Conservation (phyloP, 2,797 vertebrate genomes). For the Podarcis siculus region DNA sequence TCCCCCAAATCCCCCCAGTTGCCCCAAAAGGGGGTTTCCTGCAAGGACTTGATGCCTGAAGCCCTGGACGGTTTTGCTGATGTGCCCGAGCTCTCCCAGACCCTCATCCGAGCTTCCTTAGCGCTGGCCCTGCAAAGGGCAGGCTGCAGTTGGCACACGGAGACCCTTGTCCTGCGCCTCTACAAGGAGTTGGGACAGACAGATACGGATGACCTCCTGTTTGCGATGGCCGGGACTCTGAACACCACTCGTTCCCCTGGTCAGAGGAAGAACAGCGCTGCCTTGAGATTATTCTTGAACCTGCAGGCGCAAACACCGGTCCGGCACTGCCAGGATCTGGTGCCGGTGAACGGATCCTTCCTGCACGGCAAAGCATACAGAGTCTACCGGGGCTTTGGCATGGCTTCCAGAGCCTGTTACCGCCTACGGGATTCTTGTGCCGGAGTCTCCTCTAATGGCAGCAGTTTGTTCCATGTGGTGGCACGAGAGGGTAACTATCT, state of each 20-base stretch:
- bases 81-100: constrained; percentile 72
- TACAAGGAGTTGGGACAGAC: constrained; percentile 73
- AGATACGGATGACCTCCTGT: constrained; percentile 76
- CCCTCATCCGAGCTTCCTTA: constrained; percentile 82
- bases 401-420: constrained; percentile 74
- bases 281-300: constrained; percentile 81
- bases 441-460: constrained; percentile 67
- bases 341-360: constrained; percentile 64
- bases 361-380: constrained; percentile 59
- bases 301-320: constrained; percentile 59
- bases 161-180: constrained; percentile 74
- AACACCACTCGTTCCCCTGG: constrained; percentile 11
- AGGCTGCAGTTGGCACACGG: constrained; percentile 77
- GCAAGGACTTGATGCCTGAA: constrained; percentile 76
- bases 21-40: constrained; percentile 68
- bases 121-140: constrained; percentile 80
- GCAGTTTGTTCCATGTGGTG: constrained; percentile 72
- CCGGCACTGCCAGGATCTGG: constrained; percentile 74
- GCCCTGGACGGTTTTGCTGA: constrained; percentile 73
- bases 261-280: constrained; percentile 16
- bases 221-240: constrained; percentile 67
- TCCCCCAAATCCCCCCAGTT: background rate
- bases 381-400: constrained; percentile 47
- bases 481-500: constrained; percentile 71
- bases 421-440: constrained; percentile 77